A percentile compares a stretch with the other conserved stretches of the same genome.
Evolutionary conservation across 2,888 invertebrate species (phyloP).

Genomic region (Pachymerium ferrugineum): DNA sequence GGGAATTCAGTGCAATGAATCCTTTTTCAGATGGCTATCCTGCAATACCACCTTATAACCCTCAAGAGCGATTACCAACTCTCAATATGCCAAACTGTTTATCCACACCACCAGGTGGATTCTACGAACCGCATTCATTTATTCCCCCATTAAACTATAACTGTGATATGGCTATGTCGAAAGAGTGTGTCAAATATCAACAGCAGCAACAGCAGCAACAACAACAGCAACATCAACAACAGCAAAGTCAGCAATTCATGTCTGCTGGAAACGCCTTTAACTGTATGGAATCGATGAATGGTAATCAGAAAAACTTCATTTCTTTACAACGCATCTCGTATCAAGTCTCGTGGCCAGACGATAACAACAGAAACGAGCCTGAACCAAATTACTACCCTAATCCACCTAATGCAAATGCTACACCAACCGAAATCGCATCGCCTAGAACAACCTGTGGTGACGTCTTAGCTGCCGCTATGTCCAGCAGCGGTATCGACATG

Average conservation of each 20-base stretch:
- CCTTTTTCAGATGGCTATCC: slow-evolving; percentile 10
- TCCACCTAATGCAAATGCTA: background rate
- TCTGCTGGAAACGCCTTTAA: background rate
- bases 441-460: background rate
- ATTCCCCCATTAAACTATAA: background rate
- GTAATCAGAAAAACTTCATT: slow-evolving; percentile 15
- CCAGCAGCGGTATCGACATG: slow-evolving; percentile 12
- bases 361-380: background rate
- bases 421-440: background rate
- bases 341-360: slow-evolving; percentile 11
- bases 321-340: slow-evolving; percentile 25
- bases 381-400: background rate
- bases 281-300: slow-evolving; percentile 48
- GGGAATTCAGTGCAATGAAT: slow-evolving; percentile 19
- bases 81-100: background rate
- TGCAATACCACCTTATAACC: background rate
- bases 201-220: background rate
- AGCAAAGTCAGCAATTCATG: background rate
- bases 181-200: background rate
- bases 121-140: slow-evolving; percentile 9
- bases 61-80: background rate
- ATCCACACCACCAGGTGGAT: background rate
- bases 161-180: background rate
- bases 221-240: background rate
- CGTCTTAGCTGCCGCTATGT: background rate